phyloP scores from a whole-genome alignment of 1,140 invertebrate species.

The Meloidogyne exigua region DNA sequence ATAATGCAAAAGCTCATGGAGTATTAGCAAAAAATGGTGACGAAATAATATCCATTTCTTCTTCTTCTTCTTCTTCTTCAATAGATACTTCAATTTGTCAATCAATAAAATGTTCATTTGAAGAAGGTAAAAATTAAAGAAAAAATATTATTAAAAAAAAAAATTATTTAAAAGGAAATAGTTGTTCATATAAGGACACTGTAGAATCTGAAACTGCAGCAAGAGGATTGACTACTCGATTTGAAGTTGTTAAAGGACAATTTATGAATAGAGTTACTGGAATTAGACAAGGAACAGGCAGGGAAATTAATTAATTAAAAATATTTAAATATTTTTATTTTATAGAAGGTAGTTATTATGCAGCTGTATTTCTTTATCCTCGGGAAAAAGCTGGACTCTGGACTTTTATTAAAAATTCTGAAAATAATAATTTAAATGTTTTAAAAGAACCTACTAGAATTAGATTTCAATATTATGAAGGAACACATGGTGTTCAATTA shows the following conservation, averaged over 20 bases:
- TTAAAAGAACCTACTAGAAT: conserved; percentile 44
- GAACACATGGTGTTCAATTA: conserved; percentile 62
- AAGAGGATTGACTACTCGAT: conserved; percentile 57
- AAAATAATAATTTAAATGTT: conserved; percentile 18
- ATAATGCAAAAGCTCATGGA: conserved; percentile 12
- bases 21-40: not conserved
- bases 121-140: conserved; percentile 45
- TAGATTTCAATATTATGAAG: conserved; percentile 62
- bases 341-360: conserved; percentile 61
- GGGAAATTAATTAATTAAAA: not conserved
- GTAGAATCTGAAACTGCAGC: conserved; percentile 54
- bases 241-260: conserved; percentile 61
- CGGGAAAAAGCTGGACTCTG: conserved; percentile 59
- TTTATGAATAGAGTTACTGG: conserved; percentile 64
- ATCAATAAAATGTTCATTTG: conserved; percentile 57
- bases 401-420: conserved; percentile 40
- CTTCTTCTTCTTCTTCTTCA: not conserved
- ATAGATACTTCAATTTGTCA: conserved; percentile 41
- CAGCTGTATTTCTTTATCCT: conserved; percentile 61
- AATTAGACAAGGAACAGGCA: conserved; percentile 57
- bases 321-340: not conserved
- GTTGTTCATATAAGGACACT: conserved; percentile 57
- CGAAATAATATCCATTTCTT: not conserved
- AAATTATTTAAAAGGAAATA: conserved; percentile 36
- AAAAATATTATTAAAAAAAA: conserved; percentile 10